Evolutionary conservation across 2,113 vertebrate species (phyloP).

Genomic region (Elephas maximus): DNA sequence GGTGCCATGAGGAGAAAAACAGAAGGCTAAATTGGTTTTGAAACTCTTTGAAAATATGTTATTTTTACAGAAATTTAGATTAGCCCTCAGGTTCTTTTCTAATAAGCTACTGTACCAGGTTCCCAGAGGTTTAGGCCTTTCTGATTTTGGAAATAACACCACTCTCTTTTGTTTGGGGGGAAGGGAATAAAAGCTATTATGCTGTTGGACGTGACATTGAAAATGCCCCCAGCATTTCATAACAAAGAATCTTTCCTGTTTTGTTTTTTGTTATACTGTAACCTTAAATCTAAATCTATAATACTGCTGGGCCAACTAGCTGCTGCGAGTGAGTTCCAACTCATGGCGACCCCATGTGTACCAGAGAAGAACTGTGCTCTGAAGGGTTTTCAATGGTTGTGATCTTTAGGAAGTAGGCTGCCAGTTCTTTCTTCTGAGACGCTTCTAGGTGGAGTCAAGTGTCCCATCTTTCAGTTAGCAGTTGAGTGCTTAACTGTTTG

Average conservation of each 20-base stretch:
- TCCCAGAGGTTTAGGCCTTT: conserved; percentile 37
- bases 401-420: not conserved
- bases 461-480: not conserved
- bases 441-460: not conserved
- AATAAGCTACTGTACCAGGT: conserved; percentile 43
- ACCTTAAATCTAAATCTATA: conserved; percentile 57
- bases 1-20: conserved; percentile 58
- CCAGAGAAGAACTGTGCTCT: not conserved
- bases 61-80: conserved; percentile 70
- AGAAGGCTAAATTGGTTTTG: conserved; percentile 56
- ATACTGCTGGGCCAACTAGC: not conserved
- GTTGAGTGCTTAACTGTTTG: not conserved
- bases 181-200: not conserved
- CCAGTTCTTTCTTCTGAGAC: not conserved
- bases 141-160: conserved; percentile 48
- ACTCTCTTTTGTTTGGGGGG: not conserved
- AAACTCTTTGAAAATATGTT: conserved; percentile 75
- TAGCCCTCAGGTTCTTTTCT: conserved; percentile 39
- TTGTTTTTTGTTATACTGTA: conserved; percentile 54
- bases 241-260: conserved; percentile 4
- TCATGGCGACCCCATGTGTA: not conserved
- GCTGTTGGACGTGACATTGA: not conserved
- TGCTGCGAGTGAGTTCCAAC: not conserved
- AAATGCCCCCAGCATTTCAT: not conserved
- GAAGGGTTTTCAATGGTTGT: not conserved